Percentiles rank a stretch among this genome's conserved stretches.
Evolutionary conservation across 1,140 invertebrate species (phyloP).

Genomic region (Drosophila lini): DNA sequence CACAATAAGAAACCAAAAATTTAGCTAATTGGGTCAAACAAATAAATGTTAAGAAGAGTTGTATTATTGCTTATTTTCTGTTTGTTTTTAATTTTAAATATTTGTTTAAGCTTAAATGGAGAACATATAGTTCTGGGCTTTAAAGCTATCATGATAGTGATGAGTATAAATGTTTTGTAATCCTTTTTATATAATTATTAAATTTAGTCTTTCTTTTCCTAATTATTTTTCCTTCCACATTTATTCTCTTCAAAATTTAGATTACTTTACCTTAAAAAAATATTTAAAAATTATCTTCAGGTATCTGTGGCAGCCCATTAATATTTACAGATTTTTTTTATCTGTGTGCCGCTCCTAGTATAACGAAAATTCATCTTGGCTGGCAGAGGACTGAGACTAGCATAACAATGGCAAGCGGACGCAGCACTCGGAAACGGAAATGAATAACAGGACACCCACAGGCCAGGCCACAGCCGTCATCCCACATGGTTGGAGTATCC

Average conservation of each 20-base stretch:
- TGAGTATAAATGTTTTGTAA: too few species aligned
- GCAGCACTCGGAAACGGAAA: constrained; percentile 73
- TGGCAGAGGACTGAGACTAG: constrained; percentile 29
- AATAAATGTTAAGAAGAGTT: background rate
- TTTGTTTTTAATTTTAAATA: background rate
- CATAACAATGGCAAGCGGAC: constrained; percentile 69
- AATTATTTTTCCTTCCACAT: too few species aligned
- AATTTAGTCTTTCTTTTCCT: too few species aligned
- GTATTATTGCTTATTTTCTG: background rate
- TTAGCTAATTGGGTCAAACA: background rate
- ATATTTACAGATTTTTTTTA: background rate
- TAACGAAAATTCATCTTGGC: constrained; percentile 62
- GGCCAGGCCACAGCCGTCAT: constrained; percentile 27
- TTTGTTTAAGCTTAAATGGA: background rate
- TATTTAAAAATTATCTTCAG: too few species aligned
- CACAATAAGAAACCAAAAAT: constrained; percentile 22
- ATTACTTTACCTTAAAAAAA: too few species aligned
- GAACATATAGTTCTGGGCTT: background rate
- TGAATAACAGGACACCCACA: constrained; percentile 70
- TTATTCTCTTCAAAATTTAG: too few species aligned
- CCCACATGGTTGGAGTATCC: constrained; percentile 1
- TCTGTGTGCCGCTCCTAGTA: background rate
- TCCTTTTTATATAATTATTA: too few species aligned
- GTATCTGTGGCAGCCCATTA: too few species aligned
- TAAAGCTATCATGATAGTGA: background rate